Conservation (phyloP, 1,140 invertebrate species). For the Nymphalis io region DNA sequence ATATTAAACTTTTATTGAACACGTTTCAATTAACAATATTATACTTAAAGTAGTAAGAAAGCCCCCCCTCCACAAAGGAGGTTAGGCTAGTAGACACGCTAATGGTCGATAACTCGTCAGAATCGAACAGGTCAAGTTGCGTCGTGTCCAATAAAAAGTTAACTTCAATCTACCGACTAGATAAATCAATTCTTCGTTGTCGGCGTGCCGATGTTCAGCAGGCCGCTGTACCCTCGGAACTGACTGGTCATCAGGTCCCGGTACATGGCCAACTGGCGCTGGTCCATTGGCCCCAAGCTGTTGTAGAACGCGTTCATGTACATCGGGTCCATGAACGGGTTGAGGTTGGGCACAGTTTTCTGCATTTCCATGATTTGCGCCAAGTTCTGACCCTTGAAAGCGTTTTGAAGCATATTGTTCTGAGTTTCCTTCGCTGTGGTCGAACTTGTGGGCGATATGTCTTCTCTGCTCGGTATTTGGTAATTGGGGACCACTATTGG, state of each 20-base stretch:
- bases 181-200: conserved; percentile 69
- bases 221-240: conserved; percentile 54
- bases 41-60: too few relatives aligned
- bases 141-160: conserved; percentile 13
- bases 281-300: conserved; percentile 64
- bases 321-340: conserved; percentile 64
- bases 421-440: conserved; percentile 39
- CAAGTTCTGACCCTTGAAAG: conserved; percentile 48
- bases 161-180: conserved; percentile 42
- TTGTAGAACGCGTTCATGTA: conserved; percentile 73
- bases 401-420: conserved; percentile 44
- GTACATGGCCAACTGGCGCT: conserved; percentile 60
- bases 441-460: conserved; percentile 47
- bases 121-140: too few relatives aligned
- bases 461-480: conserved; percentile 52
- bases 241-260: conserved; percentile 61
- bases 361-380: conserved; percentile 60
- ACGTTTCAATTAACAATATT: background rate
- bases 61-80: too few relatives aligned
- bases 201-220: conserved; percentile 62
- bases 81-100: too few relatives aligned
- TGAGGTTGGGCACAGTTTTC: conserved; percentile 46
- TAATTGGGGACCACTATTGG: conserved; percentile 63
- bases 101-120: too few relatives aligned
- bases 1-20: conserved; percentile 16